Evolutionary conservation across 2,888 invertebrate genomes (phyloP).

Genomic region (Chalcis sispes): DNA sequence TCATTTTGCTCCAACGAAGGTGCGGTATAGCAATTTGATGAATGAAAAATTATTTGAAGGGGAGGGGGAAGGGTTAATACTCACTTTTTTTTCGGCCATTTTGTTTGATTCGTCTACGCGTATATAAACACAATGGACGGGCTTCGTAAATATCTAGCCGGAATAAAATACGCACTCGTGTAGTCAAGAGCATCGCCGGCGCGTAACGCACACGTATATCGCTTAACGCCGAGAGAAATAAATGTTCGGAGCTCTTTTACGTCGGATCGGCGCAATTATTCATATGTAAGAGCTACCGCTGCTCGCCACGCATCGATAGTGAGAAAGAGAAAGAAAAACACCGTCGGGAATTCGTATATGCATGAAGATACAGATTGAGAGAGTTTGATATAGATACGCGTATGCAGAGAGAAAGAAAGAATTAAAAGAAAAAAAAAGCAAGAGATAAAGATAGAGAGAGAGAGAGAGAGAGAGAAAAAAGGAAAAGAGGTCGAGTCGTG

Average conservation of each 20-base stretch:
- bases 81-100: too few relatives aligned
- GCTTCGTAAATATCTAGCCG: too few relatives aligned
- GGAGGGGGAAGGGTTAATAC: too few relatives aligned
- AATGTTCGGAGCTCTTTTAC: background rate
- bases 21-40: too few relatives aligned
- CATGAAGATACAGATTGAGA: background rate
- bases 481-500: constrained; percentile 48
- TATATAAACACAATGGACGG: too few relatives aligned
- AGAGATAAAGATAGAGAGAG: constrained; percentile 31
- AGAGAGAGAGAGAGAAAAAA: constrained; percentile 41
- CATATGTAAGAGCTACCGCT: constrained; percentile 12
- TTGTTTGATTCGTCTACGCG: too few relatives aligned
- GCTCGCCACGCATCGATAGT: too few relatives aligned
- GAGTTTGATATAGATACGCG: constrained; percentile 1
- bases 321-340: too few relatives aligned
- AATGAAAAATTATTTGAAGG: too few relatives aligned
- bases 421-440: constrained; percentile 48
- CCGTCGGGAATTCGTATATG: background rate
- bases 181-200: too few relatives aligned
- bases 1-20: too few relatives aligned
- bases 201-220: background rate
- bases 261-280: constrained; percentile 14
- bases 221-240: background rate
- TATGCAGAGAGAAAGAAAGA: constrained; percentile 25
- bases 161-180: too few relatives aligned